phyloP scores from a whole-genome alignment of 2,888 invertebrate species.

The Cotesia congregata region DNA sequence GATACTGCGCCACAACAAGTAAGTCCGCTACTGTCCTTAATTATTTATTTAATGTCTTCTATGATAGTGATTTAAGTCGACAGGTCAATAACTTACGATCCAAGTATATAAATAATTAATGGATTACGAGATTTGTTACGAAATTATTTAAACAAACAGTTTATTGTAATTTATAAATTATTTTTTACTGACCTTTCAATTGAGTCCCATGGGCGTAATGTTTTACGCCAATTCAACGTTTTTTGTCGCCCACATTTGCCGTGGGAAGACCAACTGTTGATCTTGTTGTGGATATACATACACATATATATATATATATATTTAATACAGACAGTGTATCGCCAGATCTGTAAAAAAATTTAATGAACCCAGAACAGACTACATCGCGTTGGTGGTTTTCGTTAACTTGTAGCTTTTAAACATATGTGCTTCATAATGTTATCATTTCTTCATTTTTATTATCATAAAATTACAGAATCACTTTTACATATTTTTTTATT shows the following conservation, averaged over 20 bases:
- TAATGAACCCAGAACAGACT: constrained; percentile 26
- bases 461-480: constrained; percentile 8
- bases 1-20: constrained; percentile 66
- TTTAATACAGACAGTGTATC: constrained; percentile 15
- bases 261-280: constrained; percentile 34
- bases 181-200: constrained; percentile 31
- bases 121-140: neutral
- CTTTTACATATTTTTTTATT: neutral
- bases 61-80: too few species aligned
- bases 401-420: constrained; percentile 12
- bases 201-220: constrained; percentile 27
- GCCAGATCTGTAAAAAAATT: constrained; percentile 28
- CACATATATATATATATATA: constrained; percentile 17
- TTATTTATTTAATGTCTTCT: too few species aligned
- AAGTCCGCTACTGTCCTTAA: neutral
- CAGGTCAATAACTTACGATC: too few species aligned
- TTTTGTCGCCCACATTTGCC: constrained; percentile 35
- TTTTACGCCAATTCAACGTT: constrained; percentile 23
- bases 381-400: constrained; percentile 25
- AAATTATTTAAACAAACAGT: neutral
- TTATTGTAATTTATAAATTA: constrained; percentile 13
- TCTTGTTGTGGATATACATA: constrained; percentile 18
- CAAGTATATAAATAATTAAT: too few species aligned
- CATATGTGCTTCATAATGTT: constrained; percentile 16
- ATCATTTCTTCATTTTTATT: constrained; percentile 11